Evolutionary conservation across 2,888 invertebrate species (phyloP), one percentile per base, ranked within the genome.

Genomic region (Eupithecia exiguata): DNA sequence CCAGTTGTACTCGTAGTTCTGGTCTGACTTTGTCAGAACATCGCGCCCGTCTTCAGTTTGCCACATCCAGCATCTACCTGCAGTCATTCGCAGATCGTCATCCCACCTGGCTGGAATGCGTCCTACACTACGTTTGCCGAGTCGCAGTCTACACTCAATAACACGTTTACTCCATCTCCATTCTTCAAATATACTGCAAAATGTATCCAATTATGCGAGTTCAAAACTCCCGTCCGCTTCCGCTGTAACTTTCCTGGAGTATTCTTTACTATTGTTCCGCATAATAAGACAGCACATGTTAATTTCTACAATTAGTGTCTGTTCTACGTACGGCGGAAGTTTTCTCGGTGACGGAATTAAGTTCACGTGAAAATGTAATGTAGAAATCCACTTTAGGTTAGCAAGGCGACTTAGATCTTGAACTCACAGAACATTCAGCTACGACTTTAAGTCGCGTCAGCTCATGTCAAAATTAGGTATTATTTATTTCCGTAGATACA

Each of bases 251-350:
- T 53, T 58, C 58, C 58, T 14, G n/a, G n/a, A n/a, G n/a, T n/a
- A n/a, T n/a, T n/a, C n/a, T 58, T 25, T 58, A 25, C 25, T 25
- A 25, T 25, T 58, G 25, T 58, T 58, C 58, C 5, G 25, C 25
- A 58, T 58, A 58, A 58, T 58, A 70, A 62, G 61, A 68, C 66
- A 67, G 66, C 40, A 53, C 65, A 71, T 58, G 25, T 58, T 25
- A 12, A 58, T 58, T 58, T 58, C 58, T 25, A 58, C 58, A 58
- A 58, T 25, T 58, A 58, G 58, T 58, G 58, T 25, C 14, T 12
- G 58, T 25, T 58, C 14, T 58, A 25, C 14, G 58, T 25, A 58
- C 14, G 58, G 25, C 5, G 12, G 58, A 58, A 58, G 58, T 58
- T 58, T 58, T 10, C n/a, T n/a, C 25, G 58, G 58, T 58, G 58